Percentiles rank a stretch among this genome's conserved stretches.
Conservation (phyloP, 2,113 vertebrate genomes). For the Chrysochloris asiatica region DNA sequence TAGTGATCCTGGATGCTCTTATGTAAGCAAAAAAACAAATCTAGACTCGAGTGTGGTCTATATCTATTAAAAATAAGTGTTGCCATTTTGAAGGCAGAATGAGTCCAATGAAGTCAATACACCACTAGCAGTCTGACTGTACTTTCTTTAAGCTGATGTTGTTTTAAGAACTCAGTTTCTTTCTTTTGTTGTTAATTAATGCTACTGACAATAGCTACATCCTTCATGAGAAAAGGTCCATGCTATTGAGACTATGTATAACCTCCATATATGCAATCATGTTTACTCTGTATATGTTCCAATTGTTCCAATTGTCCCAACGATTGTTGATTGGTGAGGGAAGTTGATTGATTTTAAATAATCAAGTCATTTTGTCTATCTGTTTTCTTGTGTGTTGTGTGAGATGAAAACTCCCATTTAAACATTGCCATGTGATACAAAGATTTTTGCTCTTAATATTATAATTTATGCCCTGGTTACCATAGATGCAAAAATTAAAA, state of each 20-base stretch:
- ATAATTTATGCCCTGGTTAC: background rate
- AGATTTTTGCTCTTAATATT: background rate
- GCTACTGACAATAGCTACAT: background rate
- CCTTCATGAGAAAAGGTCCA: background rate
- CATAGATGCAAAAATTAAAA: background rate
- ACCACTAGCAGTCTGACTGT: background rate
- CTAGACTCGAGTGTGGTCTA: background rate
- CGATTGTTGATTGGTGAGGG: background rate
- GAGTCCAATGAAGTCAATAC: background rate
- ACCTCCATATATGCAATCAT: background rate
- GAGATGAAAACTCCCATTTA: background rate
- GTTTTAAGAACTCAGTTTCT: background rate
- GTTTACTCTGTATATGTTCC: background rate
- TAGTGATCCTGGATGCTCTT: background rate
- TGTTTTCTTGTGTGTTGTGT: background rate
- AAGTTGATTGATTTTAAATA: background rate
- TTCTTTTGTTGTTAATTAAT: background rate
- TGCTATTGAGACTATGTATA: background rate
- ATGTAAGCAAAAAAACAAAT: background rate
- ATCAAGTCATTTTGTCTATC: background rate
- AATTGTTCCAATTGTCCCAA: background rate
- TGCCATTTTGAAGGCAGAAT: background rate
- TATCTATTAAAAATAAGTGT: background rate
- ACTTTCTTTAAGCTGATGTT: background rate
- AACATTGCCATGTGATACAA: background rate